Evolutionary conservation across 2,113 vertebrate genomes (phyloP).

Genomic region (Hydropotes inermis): DNA sequence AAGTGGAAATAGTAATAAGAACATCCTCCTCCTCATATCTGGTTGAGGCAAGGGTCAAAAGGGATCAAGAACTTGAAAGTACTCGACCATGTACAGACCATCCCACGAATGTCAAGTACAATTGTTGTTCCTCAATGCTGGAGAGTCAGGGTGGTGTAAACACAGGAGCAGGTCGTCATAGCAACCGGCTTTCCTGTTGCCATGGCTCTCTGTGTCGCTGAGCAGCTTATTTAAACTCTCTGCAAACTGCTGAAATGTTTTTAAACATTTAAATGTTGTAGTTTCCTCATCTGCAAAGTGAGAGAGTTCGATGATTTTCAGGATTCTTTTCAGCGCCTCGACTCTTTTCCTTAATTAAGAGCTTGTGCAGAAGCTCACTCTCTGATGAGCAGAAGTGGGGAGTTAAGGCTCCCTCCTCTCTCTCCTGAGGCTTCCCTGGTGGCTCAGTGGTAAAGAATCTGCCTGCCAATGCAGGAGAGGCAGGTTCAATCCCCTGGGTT

Average conservation of each 20-base stretch:
- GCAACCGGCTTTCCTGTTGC: background rate
- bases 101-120: background rate
- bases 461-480: background rate
- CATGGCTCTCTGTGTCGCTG: background rate
- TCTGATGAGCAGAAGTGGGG: background rate
- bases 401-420: background rate
- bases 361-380: background rate
- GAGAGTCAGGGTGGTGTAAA: background rate
- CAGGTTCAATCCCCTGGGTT: background rate
- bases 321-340: background rate
- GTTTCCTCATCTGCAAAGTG: slow-evolving; percentile 10
- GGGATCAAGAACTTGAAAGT: background rate
- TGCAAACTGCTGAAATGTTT: background rate
- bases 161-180: background rate
- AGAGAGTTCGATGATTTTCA: background rate
- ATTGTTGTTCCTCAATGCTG: background rate
- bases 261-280: background rate
- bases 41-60: background rate
- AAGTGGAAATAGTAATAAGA: background rate
- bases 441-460: background rate
- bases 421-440: background rate
- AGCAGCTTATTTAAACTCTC: background rate
- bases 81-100: background rate
- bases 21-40: background rate
- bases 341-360: background rate